Evolutionary conservation across 2,888 invertebrate genomes (phyloP).

Genomic region (Acanthococcus lagerstroemiae): DNA sequence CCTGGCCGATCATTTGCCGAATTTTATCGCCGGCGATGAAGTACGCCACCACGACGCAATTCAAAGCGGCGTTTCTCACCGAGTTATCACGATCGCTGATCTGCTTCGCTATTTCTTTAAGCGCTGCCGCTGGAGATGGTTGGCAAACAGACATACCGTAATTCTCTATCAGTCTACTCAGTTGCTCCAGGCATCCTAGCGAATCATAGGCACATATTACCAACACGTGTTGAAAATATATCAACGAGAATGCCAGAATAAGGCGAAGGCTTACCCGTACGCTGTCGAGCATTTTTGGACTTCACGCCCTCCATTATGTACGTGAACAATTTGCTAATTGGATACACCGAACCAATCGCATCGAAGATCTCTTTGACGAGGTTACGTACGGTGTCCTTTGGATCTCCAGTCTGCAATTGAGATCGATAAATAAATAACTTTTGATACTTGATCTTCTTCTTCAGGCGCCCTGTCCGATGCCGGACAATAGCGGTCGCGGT

Average conservation of each 20-base stretch:
- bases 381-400: conserved; percentile 87
- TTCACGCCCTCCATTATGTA: conserved; percentile 91
- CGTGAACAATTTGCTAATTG: conserved; percentile 77
- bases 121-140: conserved; percentile 64
- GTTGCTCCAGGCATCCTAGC: conserved; percentile 82
- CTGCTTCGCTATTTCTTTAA: conserved; percentile 85
- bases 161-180: conserved; percentile 72
- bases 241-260: not conserved
- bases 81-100: conserved; percentile 93
- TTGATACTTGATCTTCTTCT: no score
- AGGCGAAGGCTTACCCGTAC: conserved; percentile 53
- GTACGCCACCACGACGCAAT: conserved; percentile 83
- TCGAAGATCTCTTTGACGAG: conserved; percentile 77
- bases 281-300: conserved; percentile 91
- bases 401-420: conserved; percentile 68
- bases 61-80: conserved; percentile 90
- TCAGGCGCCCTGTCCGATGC: no score
- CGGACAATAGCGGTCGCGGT: no score
- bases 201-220: conserved; percentile 21
- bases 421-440: no score
- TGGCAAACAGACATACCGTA: conserved; percentile 77
- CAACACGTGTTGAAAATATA: not conserved
- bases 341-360: conserved; percentile 74
- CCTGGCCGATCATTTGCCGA: conserved; percentile 82
- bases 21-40: conserved; percentile 82